Evolutionary conservation across 2,888 invertebrate genomes (phyloP).

Genomic region (Phania funesta): DNA sequence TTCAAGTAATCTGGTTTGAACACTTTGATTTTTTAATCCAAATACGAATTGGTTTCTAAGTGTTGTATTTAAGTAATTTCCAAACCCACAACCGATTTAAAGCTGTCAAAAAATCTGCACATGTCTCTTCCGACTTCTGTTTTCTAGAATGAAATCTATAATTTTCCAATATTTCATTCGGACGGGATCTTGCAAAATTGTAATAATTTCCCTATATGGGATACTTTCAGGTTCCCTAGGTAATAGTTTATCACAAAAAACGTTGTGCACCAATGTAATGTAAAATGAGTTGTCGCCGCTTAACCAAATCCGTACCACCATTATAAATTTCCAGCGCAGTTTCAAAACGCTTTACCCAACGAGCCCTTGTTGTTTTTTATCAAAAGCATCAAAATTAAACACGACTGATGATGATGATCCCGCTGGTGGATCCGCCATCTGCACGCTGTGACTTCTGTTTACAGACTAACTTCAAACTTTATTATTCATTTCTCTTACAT

Average conservation of each 20-base stretch:
- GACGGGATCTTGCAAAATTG: neutral
- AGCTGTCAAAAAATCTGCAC: neutral
- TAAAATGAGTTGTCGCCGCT: neutral
- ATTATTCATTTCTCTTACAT: too few relatives aligned
- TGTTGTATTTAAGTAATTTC: slow-evolving; percentile 72
- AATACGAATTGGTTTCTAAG: too few relatives aligned
- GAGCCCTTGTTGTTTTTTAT: too few relatives aligned
- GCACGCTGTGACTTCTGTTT: too few relatives aligned
- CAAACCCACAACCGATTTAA: neutral
- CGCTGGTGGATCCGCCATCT: too few relatives aligned
- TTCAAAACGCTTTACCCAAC: neutral
- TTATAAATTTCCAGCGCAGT: neutral
- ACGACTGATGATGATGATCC: neutral
- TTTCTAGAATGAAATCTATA: neutral
- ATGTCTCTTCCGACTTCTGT: neutral
- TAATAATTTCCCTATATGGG: neutral
- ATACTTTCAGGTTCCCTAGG: neutral
- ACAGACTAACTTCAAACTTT: too few relatives aligned
- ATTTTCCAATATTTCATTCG: neutral
- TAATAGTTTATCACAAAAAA: neutral
- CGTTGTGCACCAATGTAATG: too few relatives aligned
- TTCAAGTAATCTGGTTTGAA: too few relatives aligned
- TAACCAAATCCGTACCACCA: neutral
- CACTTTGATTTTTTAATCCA: too few relatives aligned
- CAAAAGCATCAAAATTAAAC: neutral